Percentiles rank a stretch among this genome's conserved stretches.
Conservation (phyloP, 2,113 vertebrate species). For the Eira barbara region DNA sequence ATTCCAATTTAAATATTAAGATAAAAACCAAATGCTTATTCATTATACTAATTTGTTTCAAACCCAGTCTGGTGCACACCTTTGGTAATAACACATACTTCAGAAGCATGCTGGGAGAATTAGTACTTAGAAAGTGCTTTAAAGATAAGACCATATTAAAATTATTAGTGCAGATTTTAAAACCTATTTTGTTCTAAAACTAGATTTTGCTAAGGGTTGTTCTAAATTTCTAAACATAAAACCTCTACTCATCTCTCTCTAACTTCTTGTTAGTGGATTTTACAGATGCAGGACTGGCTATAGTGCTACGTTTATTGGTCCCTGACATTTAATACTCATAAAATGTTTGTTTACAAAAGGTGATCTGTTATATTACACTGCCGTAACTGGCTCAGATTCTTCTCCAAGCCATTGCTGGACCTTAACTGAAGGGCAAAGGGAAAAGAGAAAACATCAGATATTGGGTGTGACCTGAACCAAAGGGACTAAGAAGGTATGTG, state of each 20-base stretch:
- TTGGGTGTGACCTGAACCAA: background rate
- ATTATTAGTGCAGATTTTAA: constrained; percentile 51
- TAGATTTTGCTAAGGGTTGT: constrained; percentile 4
- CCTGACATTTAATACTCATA: constrained; percentile 32
- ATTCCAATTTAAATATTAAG: constrained; percentile 51
- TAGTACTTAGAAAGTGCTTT: constrained; percentile 46
- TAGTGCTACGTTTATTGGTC: background rate
- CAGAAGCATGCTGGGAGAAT: constrained; percentile 49
- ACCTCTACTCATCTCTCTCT: background rate
- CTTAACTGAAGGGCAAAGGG: background rate
- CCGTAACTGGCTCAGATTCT: background rate
- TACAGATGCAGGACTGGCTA: background rate
- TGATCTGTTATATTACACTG: background rate
- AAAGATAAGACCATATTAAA: constrained; percentile 60
- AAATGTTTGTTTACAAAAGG: constrained; percentile 45
- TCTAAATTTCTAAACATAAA: constrained; percentile 41
- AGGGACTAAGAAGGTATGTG: background rate
- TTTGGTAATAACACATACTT: constrained; percentile 48
- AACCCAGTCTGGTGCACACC: background rate
- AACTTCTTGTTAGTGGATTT: constrained; percentile 51
- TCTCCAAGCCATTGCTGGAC: background rate
- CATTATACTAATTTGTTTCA: constrained; percentile 45
- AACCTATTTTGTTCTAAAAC: constrained; percentile 35
- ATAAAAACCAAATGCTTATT: constrained; percentile 31
- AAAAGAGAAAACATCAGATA: background rate